Evolutionary conservation across 2,888 invertebrate species (phyloP).

Genomic region (Danaus chrysippus): DNA sequence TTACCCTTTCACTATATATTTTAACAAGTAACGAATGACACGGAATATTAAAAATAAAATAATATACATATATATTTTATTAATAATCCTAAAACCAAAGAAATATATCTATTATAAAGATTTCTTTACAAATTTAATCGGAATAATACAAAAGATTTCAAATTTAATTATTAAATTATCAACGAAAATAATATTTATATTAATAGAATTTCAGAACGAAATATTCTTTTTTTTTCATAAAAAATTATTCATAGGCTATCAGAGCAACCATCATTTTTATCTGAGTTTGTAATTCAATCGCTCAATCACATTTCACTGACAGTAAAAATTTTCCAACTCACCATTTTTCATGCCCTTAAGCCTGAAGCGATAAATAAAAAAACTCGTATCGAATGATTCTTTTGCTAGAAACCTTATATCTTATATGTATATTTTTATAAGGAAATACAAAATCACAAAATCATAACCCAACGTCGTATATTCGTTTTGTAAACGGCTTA

Average conservation of each 20-base stretch:
- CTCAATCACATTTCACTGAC: conserved; percentile 37
- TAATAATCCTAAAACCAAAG: neutral
- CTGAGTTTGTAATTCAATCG: conserved; percentile 34
- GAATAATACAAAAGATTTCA: no score
- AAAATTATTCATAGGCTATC: conserved; percentile 1
- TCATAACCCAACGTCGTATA: conserved; percentile 22
- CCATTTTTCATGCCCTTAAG: conserved; percentile 40
- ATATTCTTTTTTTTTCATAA: neutral
- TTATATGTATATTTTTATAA: neutral
- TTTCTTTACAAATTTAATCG: no score
- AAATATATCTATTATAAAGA: neutral
- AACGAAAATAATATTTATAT: neutral
- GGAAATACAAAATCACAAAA: conserved; percentile 36
- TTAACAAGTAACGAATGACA: conserved; percentile 8
- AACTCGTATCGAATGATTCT: neutral
- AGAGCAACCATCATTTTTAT: conserved; percentile 16
- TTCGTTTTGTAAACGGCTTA: conserved; percentile 54
- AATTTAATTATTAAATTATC: neutral
- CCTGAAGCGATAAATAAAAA: conserved; percentile 41
- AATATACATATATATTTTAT: neutral
- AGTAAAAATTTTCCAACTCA: conserved; percentile 35
- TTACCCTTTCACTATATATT: conserved; percentile 49
- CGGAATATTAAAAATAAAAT: neutral
- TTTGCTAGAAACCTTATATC: conserved; percentile 1
- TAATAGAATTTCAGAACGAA: neutral